These are phyloP conservation scores for Bombus impatiens DNA, from an alignment of 1,140 invertebrate genomes.

Conservation along the genomic window DNA sequence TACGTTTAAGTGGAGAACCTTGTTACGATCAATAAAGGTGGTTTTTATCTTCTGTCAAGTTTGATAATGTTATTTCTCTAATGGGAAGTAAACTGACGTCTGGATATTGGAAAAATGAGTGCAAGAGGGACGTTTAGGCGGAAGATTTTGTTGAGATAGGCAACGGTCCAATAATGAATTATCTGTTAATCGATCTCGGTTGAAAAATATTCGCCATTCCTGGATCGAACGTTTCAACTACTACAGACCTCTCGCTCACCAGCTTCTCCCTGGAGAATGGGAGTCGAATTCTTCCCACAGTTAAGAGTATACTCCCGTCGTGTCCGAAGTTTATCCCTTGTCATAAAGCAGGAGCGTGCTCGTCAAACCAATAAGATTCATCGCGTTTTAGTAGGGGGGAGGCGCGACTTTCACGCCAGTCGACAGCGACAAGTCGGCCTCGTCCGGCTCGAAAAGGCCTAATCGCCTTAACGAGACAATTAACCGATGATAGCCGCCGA, in stretches of 20 bases:
- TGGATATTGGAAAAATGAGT: too few relatives aligned
- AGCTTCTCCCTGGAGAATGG: neutral
- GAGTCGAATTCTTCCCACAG: slow-evolving; percentile 21
- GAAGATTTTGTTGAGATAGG: too few relatives aligned
- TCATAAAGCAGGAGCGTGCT: slow-evolving; percentile 5
- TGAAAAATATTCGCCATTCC: neutral
- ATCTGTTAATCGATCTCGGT: neutral
- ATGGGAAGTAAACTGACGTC: too few relatives aligned
- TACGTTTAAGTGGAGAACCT: neutral
- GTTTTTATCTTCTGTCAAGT: neutral
- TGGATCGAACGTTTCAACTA: neutral
- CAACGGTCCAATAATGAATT: neutral
- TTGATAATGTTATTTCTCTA: too few relatives aligned
- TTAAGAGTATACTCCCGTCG: slow-evolving; percentile 1
- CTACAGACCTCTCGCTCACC: neutral
- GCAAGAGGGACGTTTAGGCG: too few relatives aligned
- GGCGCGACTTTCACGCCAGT: slow-evolving; percentile 46
- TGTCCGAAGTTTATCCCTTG: slow-evolving; percentile 26
- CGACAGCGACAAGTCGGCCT: slow-evolving; percentile 24
- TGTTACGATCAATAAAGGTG: neutral
- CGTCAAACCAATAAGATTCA: slow-evolving; percentile 45
- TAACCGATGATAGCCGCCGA: slow-evolving; percentile 71
- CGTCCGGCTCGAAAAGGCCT: slow-evolving; percentile 51
- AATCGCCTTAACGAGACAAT: slow-evolving; percentile 74
- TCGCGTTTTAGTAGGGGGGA: slow-evolving; percentile 6